phyloP scores from a whole-genome alignment of 2,888 invertebrate species.

The Eristalis arbustorum region DNA sequence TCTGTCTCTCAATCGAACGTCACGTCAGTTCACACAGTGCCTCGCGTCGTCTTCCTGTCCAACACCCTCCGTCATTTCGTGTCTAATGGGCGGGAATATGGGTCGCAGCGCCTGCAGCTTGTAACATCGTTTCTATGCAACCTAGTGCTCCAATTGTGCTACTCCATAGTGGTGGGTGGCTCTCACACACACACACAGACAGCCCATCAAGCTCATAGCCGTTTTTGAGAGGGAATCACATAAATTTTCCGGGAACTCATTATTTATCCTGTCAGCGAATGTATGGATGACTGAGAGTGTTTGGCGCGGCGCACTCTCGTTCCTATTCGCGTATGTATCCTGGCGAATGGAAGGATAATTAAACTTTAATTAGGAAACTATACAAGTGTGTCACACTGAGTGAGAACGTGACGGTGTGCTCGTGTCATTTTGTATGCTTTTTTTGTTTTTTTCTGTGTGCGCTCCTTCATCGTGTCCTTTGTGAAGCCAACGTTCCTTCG shows the following conservation, averaged over 20 bases:
- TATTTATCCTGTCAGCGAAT: constrained; percentile 70
- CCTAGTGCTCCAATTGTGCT: constrained; percentile 56
- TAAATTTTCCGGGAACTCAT: constrained; percentile 70
- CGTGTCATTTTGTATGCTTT: constrained; percentile 22
- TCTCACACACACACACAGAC: not conserved
- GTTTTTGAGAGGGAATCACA: constrained; percentile 62
- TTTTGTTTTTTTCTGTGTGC: constrained; percentile 3
- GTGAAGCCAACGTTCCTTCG: constrained; percentile 35
- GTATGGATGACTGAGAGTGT: constrained; percentile 68
- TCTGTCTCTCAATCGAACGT: not conserved
- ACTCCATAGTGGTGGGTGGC: not conserved
- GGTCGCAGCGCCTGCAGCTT: constrained; percentile 60
- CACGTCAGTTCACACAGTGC: not conserved
- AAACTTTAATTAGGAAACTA: constrained; percentile 71
- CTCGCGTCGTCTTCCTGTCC: not conserved
- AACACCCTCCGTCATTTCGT: not conserved
- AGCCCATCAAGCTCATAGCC: constrained; percentile 37
- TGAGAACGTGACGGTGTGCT: constrained; percentile 60
- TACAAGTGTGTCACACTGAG: constrained; percentile 68
- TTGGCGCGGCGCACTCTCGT: constrained; percentile 63
- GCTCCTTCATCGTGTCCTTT: not conserved
- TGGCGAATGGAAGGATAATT: constrained; percentile 68
- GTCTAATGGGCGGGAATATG: constrained; percentile 24
- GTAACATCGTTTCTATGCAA: constrained; percentile 48
- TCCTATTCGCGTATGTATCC: constrained; percentile 58